phyloP scores from a whole-genome alignment of 2,797 vertebrate species.

The Gymnoscopelus microlampas region DNA sequence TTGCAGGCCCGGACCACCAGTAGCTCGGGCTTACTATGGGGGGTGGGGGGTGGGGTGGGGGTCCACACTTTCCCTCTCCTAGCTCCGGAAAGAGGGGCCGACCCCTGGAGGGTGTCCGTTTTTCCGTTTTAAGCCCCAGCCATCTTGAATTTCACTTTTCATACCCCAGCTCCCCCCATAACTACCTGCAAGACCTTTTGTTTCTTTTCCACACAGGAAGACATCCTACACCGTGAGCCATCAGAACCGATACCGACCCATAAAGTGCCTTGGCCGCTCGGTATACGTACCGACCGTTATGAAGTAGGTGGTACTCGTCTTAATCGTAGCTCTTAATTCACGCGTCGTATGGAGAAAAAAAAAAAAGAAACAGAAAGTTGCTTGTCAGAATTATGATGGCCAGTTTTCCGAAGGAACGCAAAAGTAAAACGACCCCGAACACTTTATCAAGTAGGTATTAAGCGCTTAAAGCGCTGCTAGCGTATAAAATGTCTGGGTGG shows the following conservation, averaged over 20 bases:
- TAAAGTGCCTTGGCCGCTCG: conserved; percentile 10
- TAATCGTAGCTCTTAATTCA: conserved; percentile 55
- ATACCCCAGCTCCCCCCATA: conserved; percentile 53
- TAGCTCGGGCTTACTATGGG: conserved; percentile 79
- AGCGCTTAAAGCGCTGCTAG: conserved; percentile 62
- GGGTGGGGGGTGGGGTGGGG: no score
- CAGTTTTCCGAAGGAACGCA: conserved; percentile 66
- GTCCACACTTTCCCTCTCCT: conserved; percentile 76
- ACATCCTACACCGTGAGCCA: conserved; percentile 40
- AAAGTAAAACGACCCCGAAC: conserved; percentile 53
- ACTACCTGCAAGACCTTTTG: conserved; percentile 65
- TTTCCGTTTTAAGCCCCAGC: conserved; percentile 75
- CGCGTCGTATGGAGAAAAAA: conserved; percentile 29
- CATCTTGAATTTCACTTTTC: conserved; percentile 93
- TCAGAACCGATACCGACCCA: conserved; percentile 4
- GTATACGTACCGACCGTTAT: conserved; percentile 8
- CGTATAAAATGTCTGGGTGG: conserved; percentile 70
- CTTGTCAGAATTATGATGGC: conserved; percentile 53
- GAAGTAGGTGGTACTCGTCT: conserved; percentile 52
- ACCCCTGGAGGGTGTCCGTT: conserved; percentile 83
- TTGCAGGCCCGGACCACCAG: conserved; percentile 84
- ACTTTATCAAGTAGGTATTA: conserved; percentile 75
- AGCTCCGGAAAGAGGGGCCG: conserved; percentile 78
- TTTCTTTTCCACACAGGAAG: conserved; percentile 47
- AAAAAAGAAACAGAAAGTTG: conserved; percentile 7